phyloP scores from a whole-genome alignment of 2,888 invertebrate genomes.

The Galerucella calmariensis region DNA sequence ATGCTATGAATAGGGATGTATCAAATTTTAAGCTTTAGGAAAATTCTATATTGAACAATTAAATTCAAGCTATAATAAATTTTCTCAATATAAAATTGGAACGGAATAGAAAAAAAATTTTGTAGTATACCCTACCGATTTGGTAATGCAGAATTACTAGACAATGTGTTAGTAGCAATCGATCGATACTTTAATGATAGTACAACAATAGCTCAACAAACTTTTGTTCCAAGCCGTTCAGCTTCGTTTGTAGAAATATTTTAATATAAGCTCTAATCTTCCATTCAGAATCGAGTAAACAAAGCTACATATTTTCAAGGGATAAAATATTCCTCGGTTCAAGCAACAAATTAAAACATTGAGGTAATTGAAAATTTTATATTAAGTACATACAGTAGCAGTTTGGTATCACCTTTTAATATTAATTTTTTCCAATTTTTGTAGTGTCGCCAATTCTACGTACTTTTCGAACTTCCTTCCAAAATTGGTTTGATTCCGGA shows the following conservation, averaged over 20 bases:
- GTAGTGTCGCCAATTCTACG: too few relatives aligned
- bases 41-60: too few relatives aligned
- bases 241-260: slow-evolving; percentile 26
- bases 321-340: neutral
- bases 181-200: slow-evolving; percentile 15
- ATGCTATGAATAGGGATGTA: too few relatives aligned
- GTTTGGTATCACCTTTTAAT: too few relatives aligned
- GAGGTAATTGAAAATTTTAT: too few relatives aligned
- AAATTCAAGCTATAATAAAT: too few relatives aligned
- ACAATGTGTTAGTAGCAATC: slow-evolving; percentile 21
- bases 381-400: too few relatives aligned
- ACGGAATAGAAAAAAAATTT: neutral
- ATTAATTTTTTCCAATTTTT: too few relatives aligned
- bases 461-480: neutral
- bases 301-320: neutral
- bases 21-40: too few relatives aligned
- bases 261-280: slow-evolving; percentile 29
- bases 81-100: too few relatives aligned
- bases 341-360: neutral
- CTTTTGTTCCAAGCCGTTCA: slow-evolving; percentile 24
- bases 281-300: neutral
- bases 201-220: slow-evolving; percentile 19
- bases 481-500: neutral
- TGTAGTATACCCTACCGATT: slow-evolving; percentile 4
- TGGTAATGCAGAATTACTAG: slow-evolving; percentile 17